Conservation (phyloP, 2,888 invertebrate species). For the Diadegma fenestrale region DNA sequence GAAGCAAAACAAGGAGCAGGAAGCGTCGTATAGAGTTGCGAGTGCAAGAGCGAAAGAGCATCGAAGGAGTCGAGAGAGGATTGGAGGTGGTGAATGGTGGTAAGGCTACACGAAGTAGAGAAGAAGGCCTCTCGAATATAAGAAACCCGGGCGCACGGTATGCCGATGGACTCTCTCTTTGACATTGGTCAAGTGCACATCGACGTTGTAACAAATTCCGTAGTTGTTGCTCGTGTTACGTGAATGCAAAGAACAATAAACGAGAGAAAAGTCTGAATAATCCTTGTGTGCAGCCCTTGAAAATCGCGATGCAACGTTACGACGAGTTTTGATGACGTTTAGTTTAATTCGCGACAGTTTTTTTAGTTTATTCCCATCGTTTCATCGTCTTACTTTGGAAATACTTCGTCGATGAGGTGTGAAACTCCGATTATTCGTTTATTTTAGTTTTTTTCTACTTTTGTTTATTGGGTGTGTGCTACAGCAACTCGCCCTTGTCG, state of each 20-base stretch:
- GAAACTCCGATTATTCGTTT: conserved; percentile 27
- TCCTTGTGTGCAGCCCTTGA: conserved; percentile 10
- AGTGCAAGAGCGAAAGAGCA: conserved; percentile 58
- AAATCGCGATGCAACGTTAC: conserved; percentile 28
- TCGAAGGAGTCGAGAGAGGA: conserved; percentile 44
- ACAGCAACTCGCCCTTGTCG: conserved; percentile 52
- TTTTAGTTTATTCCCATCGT: conserved; percentile 19
- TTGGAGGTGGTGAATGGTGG: conserved; percentile 72
- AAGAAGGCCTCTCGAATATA: conserved; percentile 79
- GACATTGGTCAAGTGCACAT: conserved; percentile 81
- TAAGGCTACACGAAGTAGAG: conserved; percentile 58
- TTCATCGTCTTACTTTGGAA: conserved; percentile 45
- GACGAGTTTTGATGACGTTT: conserved; percentile 37
- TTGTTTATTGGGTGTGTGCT: conserved; percentile 62
- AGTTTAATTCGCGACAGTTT: conserved; percentile 3
- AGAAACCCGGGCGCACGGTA: conserved; percentile 77
- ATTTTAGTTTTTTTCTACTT: conserved; percentile 27
- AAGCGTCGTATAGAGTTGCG: neutral
- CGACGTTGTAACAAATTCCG: conserved; percentile 69
- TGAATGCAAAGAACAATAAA: conserved; percentile 5
- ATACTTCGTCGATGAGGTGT: conserved; percentile 59
- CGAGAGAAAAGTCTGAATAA: conserved; percentile 9
- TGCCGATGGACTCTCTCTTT: conserved; percentile 82
- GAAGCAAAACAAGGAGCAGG: conserved; percentile 7
- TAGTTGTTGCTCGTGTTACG: conserved; percentile 40